Conservation (phyloP, 1,140 invertebrate species). For the Drosophila mauritiana region DNA sequence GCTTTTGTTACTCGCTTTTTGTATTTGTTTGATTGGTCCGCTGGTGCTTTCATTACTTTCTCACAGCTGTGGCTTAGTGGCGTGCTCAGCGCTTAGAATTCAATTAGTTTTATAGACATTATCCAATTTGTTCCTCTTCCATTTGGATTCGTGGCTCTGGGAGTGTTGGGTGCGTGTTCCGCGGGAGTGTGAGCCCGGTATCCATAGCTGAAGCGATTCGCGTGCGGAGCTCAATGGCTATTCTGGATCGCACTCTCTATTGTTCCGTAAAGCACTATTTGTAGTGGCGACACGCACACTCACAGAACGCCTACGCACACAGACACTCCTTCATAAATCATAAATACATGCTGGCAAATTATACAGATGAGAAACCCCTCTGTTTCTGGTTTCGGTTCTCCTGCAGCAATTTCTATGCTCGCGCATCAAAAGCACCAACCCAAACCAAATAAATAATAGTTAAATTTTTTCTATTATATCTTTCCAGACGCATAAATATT, state of each 20-base stretch:
- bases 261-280: conserved; percentile 70
- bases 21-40: conserved; percentile 36
- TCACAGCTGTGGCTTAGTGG: conserved; percentile 67
- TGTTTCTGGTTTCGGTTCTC: conserved; percentile 8
- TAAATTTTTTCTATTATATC: conserved; percentile 61
- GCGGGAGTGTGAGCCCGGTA: conserved; percentile 42
- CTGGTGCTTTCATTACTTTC: conserved; percentile 70
- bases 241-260: conserved; percentile 45
- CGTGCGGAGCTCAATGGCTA: conserved; percentile 72
- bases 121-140: conserved; percentile 74
- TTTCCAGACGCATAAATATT: conserved; percentile 57
- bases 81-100: conserved; percentile 81
- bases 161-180: conserved; percentile 57
- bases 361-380: conserved; percentile 63
- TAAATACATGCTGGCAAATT: conserved; percentile 79
- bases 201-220: conserved; percentile 76
- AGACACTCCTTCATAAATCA: conserved; percentile 64
- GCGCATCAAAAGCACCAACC: conserved; percentile 40
- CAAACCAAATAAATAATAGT: conserved; percentile 75
- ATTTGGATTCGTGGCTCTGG: conserved; percentile 2
- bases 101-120: conserved; percentile 84
- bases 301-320: not conserved
- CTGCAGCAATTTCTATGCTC: conserved; percentile 35
- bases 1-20: conserved; percentile 25
- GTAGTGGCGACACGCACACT: conserved; percentile 63